Conservation (phyloP, 2,888 invertebrate genomes). For the Neoaliturus tenellus region DNA sequence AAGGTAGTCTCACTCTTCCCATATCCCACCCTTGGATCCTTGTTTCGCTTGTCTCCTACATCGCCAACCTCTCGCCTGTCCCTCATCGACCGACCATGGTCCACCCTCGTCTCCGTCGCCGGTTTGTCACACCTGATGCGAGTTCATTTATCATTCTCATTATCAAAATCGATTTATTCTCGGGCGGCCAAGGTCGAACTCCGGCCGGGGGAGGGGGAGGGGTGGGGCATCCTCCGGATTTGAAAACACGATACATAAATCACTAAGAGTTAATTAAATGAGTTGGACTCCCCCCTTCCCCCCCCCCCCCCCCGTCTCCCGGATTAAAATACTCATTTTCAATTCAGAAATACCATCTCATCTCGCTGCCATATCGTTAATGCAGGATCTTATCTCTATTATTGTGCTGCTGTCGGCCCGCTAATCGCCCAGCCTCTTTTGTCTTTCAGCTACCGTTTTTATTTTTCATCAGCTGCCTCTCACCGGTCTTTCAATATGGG, state of each 20-base stretch:
- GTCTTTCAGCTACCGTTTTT: slow-evolving; percentile 44
- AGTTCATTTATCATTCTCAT: slow-evolving; percentile 51
- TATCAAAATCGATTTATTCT: slow-evolving; percentile 53
- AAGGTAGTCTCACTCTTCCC: neutral
- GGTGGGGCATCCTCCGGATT: slow-evolving; percentile 56
- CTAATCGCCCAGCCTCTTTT: slow-evolving; percentile 2
- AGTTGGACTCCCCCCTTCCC: slow-evolving; percentile 40
- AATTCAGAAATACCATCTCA: slow-evolving; percentile 50
- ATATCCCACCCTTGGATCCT: neutral
- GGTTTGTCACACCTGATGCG: slow-evolving; percentile 37
- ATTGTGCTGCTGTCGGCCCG: slow-evolving; percentile 17
- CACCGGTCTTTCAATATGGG: too few species aligned
- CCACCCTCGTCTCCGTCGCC: neutral
- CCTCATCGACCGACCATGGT: neutral
- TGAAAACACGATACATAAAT: slow-evolving; percentile 59
- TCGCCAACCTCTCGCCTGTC: neutral
- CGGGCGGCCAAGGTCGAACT: slow-evolving; percentile 18
- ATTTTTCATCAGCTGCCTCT: slow-evolving; percentile 20
- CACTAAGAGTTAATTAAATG: slow-evolving; percentile 58
- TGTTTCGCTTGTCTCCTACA: neutral
- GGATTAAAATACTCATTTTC: slow-evolving; percentile 54
- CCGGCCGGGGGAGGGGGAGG: slow-evolving; percentile 32
- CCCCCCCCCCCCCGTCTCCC: neutral
- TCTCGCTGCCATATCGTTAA: slow-evolving; percentile 51
- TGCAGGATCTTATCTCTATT: slow-evolving; percentile 54